Percentiles rank a stretch among this genome's conserved stretches.
phyloP scores from a whole-genome alignment of 30 jellyfish, hydroid and myxozoan genomes.

The Calvadosia cruxmelitensis region DNA sequence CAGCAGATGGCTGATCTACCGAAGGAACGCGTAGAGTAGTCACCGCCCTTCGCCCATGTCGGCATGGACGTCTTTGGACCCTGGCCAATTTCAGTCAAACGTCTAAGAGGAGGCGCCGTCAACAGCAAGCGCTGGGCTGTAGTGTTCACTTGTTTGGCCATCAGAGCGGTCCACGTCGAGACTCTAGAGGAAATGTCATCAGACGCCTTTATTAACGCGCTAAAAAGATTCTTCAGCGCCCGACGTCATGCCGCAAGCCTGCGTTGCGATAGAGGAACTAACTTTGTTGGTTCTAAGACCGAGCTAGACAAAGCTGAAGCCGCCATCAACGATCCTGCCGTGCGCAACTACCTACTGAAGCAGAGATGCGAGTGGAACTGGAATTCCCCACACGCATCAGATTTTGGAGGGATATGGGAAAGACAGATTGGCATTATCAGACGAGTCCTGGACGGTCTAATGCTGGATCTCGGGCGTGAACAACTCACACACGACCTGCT shows the following conservation, averaged over 20 bases:
- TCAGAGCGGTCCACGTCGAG: constrained; percentile 37
- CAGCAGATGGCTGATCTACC: constrained; percentile 52
- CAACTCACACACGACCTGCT: not conserved
- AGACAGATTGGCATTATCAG: not conserved
- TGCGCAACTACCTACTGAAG: not conserved
- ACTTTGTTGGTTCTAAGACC: constrained; percentile 22
- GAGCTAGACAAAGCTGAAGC: constrained; percentile 16
- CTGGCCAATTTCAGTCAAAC: not conserved
- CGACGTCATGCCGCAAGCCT: constrained; percentile 23
- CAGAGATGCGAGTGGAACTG: not conserved
- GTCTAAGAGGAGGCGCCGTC: not conserved
- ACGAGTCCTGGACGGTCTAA: not conserved
- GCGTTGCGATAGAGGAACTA: constrained; percentile 29
- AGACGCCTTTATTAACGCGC: constrained; percentile 25
- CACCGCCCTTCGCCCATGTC: constrained; percentile 32
- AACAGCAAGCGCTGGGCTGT: constrained; percentile 17
- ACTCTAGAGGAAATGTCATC: constrained; percentile 16
- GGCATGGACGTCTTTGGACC: constrained; percentile 21
- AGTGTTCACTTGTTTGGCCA: constrained; percentile 21
- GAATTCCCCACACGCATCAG: not conserved
- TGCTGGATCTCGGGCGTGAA: not conserved
- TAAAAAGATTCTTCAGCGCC: constrained; percentile 14
- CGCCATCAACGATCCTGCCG: not conserved
- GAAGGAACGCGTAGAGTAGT: constrained; percentile 20
- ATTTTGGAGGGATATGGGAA: not conserved